These are phyloP conservation scores for Protaetia brevitarsis DNA, from an alignment of 1,140 invertebrate species.

Conservation along the genomic window DNA sequence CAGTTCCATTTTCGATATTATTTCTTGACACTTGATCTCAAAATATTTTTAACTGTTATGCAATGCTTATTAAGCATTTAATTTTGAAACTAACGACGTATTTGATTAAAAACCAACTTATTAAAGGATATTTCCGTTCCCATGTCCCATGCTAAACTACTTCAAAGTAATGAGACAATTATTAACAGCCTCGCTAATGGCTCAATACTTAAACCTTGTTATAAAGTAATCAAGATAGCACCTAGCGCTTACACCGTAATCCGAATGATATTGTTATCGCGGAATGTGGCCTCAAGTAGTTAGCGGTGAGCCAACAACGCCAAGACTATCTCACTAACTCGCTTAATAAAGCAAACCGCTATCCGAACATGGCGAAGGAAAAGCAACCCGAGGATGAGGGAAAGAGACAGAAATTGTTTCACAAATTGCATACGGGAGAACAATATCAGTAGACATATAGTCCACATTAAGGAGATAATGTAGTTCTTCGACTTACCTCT, in stretches of 20 bases:
- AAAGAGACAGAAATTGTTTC: slow-evolving; percentile 12
- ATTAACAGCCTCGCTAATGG: slow-evolving; percentile 21
- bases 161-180: slow-evolving; percentile 12
- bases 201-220: slow-evolving; percentile 34
- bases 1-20: too few species aligned
- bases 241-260: slow-evolving; percentile 29
- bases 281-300: slow-evolving; percentile 31
- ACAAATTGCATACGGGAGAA: slow-evolving; percentile 5
- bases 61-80: too few species aligned
- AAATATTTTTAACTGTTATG: too few species aligned
- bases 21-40: too few species aligned
- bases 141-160: neutral
- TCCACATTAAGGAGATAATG: slow-evolving; percentile 25
- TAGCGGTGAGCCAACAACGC: slow-evolving; percentile 26
- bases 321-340: slow-evolving; percentile 31
- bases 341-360: slow-evolving; percentile 26
- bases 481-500: slow-evolving; percentile 18
- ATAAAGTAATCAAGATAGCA: slow-evolving; percentile 39
- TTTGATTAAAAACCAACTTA: neutral
- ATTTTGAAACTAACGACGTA: too few species aligned
- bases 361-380: slow-evolving; percentile 3
- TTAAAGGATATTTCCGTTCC: neutral
- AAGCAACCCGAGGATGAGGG: too few species aligned
- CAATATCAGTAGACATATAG: slow-evolving; percentile 21
- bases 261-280: slow-evolving; percentile 39